Evolutionary conservation across 2,113 vertebrate genomes (phyloP).

Genomic region (Leucosticte australis): DNA sequence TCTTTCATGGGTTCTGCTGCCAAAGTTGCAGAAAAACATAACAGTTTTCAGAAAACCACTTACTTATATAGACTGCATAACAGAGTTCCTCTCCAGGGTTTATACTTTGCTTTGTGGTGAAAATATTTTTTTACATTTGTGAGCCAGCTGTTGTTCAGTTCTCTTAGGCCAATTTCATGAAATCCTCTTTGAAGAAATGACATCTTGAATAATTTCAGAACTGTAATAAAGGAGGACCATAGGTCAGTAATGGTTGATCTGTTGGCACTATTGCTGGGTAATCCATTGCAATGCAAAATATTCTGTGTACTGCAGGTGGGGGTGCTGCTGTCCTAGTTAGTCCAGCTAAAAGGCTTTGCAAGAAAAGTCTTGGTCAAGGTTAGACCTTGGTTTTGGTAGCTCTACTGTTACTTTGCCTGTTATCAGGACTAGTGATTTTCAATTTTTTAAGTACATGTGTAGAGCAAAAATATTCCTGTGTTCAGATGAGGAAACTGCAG

Average conservation of each 20-base stretch:
- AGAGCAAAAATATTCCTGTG: not conserved
- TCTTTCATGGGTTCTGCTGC: not conserved
- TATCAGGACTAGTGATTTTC: not conserved
- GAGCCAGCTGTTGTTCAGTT: constrained; percentile 13
- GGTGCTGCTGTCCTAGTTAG: not conserved
- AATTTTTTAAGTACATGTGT: not conserved
- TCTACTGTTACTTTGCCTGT: not conserved
- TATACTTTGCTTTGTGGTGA: not conserved
- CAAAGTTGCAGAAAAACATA: constrained; percentile 33
- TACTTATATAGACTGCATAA: constrained; percentile 16
- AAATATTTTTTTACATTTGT: not conserved
- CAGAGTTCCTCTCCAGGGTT: not conserved
- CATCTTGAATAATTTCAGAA: not conserved
- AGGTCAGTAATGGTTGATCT: not conserved
- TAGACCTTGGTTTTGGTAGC: not conserved
- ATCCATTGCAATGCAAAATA: not conserved
- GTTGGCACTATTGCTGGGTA: not conserved
- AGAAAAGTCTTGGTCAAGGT: not conserved
- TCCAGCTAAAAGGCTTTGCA: not conserved
- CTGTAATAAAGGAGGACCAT: not conserved
- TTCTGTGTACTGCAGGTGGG: not conserved
- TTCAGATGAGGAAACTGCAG: not conserved
- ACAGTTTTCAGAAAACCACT: constrained; percentile 17
- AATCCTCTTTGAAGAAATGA: not conserved
- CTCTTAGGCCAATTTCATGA: not conserved